These are phyloP conservation scores for Chloropsis hardwickii DNA, from an alignment of 2,113 vertebrate genomes.

Conservation along the genomic window DNA sequence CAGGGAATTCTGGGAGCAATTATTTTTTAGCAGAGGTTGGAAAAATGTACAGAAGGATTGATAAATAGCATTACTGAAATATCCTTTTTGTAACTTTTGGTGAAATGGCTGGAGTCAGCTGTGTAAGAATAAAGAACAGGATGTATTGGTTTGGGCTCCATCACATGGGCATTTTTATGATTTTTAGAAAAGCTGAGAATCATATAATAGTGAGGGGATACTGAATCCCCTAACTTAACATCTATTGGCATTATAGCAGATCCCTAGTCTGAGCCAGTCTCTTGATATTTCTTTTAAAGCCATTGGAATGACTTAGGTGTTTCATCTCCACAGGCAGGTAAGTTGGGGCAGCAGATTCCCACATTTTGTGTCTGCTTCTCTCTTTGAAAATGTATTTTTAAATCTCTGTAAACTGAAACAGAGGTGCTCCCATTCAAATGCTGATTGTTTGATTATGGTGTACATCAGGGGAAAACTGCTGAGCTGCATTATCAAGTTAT, in stretches of 20 bases:
- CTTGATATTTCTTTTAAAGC: not conserved
- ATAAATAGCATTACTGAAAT: not conserved
- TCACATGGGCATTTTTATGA: not conserved
- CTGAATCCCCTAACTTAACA: not conserved
- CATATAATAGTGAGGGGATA: not conserved
- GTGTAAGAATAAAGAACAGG: not conserved
- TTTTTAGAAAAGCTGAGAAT: not conserved
- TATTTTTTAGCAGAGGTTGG: not conserved
- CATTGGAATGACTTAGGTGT: not conserved
- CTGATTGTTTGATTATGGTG: not conserved
- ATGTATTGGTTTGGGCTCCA: not conserved
- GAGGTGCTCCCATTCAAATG: not conserved
- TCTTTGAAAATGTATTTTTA: not conserved
- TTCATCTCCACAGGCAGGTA: not conserved
- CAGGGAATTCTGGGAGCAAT: not conserved
- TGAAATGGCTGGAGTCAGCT: not conserved
- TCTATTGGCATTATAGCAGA: not conserved
- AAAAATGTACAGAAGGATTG: not conserved
- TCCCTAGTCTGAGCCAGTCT: not conserved
- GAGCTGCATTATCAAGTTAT: conserved; percentile 17
- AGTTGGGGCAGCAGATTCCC: not conserved
- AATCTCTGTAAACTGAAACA: not conserved
- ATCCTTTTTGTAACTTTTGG: not conserved
- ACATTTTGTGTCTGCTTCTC: not conserved
- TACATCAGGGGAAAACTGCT: conserved; percentile 9